A percentile compares a stretch with the other conserved stretches of the same genome.
Conservation (phyloP, 2,113 vertebrate species). For the Montifringilla adamsi region DNA sequence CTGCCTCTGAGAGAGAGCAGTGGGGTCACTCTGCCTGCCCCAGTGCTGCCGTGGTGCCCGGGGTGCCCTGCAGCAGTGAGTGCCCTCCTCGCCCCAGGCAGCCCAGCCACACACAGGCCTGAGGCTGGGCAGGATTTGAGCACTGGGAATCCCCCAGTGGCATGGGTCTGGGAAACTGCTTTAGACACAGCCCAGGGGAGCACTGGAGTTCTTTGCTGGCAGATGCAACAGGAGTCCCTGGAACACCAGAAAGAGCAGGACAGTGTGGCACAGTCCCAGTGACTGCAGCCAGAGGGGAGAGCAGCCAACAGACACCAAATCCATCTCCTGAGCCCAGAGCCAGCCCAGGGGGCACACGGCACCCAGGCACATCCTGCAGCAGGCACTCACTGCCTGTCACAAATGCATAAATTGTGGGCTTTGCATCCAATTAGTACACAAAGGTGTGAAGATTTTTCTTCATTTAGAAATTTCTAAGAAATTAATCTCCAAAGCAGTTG, state of each 20-base stretch:
- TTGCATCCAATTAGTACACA: neutral
- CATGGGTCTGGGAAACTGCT: neutral
- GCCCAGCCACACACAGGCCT: fast-evolving
- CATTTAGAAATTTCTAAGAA: neutral
- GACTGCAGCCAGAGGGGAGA: neutral
- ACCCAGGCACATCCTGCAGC: neutral
- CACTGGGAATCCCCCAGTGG: neutral
- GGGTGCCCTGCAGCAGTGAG: fast-evolving
- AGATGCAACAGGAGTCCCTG: neutral
- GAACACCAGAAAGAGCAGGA: fast-evolving
- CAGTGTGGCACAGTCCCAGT: fast-evolving
- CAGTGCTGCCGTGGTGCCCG: fast-evolving
- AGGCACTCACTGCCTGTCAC: neutral
- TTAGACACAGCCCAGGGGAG: neutral
- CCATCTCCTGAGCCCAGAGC: neutral
- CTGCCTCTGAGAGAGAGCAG: neutral
- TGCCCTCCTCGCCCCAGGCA: fast-evolving
- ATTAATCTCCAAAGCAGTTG: neutral
- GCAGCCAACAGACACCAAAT: neutral
- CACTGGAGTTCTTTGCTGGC: neutral
- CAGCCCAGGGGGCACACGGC: neutral
- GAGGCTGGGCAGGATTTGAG: fast-evolving
- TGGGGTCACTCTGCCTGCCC: fast-evolving
- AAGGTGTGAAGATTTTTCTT: neutral
- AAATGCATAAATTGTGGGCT: neutral